phyloP scores from a whole-genome alignment of 2,113 vertebrate species.

The Ahaetulla prasina region DNA sequence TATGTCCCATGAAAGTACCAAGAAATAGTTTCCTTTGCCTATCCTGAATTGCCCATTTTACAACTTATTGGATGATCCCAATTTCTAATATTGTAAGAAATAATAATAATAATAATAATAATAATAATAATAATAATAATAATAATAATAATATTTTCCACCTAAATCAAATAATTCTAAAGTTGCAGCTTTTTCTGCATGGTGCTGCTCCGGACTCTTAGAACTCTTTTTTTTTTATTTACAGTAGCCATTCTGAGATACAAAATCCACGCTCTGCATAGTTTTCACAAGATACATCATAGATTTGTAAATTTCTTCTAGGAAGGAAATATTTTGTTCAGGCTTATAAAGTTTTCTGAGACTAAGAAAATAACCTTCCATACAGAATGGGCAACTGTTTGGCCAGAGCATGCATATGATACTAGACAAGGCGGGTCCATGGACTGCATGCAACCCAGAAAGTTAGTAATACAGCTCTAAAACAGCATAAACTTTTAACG shows the following conservation, averaged over 20 bases:
- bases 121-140: not conserved
- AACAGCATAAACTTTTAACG: not conserved
- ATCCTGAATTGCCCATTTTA: not conserved
- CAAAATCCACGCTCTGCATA: not conserved
- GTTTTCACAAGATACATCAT: not conserved
- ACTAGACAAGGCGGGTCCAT: not conserved
- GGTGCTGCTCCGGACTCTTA: too few species aligned
- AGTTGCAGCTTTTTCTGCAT: not conserved
- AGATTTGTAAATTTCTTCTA: not conserved
- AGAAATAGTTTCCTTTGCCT: not conserved
- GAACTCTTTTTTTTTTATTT: not conserved
- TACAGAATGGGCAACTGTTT: not conserved
- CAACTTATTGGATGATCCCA: not conserved
- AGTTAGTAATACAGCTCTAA: not conserved
- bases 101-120: too few species aligned
- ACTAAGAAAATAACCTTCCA: not conserved
- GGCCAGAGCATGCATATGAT: not conserved
- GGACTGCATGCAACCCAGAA: not conserved
- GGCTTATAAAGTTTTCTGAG: constrained; percentile 9
- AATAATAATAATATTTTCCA: too few species aligned
- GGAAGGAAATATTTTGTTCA: not conserved
- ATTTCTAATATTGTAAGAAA: not conserved
- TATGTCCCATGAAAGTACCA: too few species aligned
- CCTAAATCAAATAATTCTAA: not conserved
- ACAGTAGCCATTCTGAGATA: not conserved